These are phyloP conservation scores for Synergus laeviventris DNA, from an alignment of 2,888 invertebrate species.

Conservation along the genomic window DNA sequence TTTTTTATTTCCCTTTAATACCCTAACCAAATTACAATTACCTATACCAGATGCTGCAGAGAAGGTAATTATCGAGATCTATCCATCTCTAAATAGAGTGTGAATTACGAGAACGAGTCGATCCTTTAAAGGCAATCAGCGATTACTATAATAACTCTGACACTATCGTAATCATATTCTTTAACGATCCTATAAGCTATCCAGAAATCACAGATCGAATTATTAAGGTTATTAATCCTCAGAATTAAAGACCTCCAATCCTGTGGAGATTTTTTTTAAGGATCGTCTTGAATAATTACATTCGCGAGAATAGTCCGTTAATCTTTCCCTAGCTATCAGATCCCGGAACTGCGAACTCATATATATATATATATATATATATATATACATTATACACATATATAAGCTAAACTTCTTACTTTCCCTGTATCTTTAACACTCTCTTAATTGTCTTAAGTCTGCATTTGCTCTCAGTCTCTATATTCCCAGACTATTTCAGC, in stretches of 20 bases:
- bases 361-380: too few species aligned
- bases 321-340: background rate
- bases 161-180: background rate
- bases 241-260: background rate
- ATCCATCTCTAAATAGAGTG: constrained; percentile 14
- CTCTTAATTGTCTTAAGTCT: constrained; percentile 18
- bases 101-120: constrained; percentile 17
- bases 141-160: constrained; percentile 3
- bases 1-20: background rate
- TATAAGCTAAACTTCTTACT: background rate
- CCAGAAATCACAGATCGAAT: background rate
- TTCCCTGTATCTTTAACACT: constrained; percentile 16
- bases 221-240: constrained; percentile 3
- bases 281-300: constrained; percentile 10
- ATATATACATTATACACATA: too few species aligned
- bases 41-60: background rate
- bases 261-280: background rate
- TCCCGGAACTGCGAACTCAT: constrained; percentile 2
- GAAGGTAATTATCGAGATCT: constrained; percentile 17
- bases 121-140: constrained; percentile 8
- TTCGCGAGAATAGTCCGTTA: background rate
- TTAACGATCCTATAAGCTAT: background rate
- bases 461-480: constrained; percentile 5
- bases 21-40: background rate
- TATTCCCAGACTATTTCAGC: constrained; percentile 26